Evolutionary conservation across 64 coral and sea anemone genomes (phyloP), one percentile per base, ranked within the genome.

Genomic region (Astreopora myriophthalma): DNA sequence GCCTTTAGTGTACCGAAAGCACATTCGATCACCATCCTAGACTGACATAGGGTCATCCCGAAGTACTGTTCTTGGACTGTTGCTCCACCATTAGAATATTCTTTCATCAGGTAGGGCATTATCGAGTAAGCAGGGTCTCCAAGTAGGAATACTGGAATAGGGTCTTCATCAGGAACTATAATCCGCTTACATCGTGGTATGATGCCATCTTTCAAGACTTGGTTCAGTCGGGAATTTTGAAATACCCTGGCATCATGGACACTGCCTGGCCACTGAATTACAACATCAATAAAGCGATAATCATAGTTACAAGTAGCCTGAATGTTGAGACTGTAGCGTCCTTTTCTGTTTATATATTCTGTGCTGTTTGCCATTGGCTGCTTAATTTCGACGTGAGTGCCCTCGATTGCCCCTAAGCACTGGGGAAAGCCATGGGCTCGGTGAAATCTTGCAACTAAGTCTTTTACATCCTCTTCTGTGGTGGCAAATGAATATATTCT

Each of bases 201-300:
- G 48, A 24, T 85, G 14, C 32, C 80, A 60, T 31, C 51, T 34
- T 65, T 85, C 22, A 85, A 46, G 32, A 85, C 19, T 34, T 29
- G n/a, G 51, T 85, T 32, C 1, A 85, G 58, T 19, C 51, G 51
- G 13, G 80, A 85, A 69, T 62, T 62, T 9, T 20, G 34, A 85
- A 85, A 66, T 24, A 61, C 24, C 24, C 40, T 27, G 79, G 79
- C 44, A 58, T 84, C 79, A 60, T 84, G 79, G 26, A 84, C 48
- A 60, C 48, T 84, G 22, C 24, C 48, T 84, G 52, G 79, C 48
- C 79, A 84, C 24, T 84, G 22, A 13, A 61, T 32, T 48, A 84
- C 79, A 48, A 84, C 79, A 84, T 84, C 48, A 22, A 84, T 84
- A 60, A 84, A 84, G 13, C 52, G 23, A 58, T 73, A 73, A 22